phyloP scores from a whole-genome alignment of 2,888 invertebrate species.

The Rosalia funebris region DNA sequence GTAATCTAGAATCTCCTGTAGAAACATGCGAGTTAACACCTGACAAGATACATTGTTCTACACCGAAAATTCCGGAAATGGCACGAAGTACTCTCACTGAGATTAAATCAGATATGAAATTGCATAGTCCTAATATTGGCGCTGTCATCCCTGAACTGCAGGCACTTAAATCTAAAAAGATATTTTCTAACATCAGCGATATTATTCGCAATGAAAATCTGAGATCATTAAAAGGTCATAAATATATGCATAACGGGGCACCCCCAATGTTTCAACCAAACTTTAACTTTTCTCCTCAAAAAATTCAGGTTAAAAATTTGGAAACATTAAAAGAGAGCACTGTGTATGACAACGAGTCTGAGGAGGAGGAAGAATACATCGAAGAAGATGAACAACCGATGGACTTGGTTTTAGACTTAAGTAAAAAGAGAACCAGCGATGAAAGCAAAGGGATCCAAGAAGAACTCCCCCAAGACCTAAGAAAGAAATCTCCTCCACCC shows the following conservation, averaged over 20 bases:
- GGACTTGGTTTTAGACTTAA: slow-evolving; percentile 78
- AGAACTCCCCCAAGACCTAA: slow-evolving; percentile 63
- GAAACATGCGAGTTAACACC: slow-evolving; percentile 40
- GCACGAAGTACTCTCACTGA: slow-evolving; percentile 33
- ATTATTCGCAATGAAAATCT: slow-evolving; percentile 52
- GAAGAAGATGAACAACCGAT: slow-evolving; percentile 56
- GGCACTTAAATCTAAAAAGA: slow-evolving; percentile 48
- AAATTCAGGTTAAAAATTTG: slow-evolving; percentile 68
- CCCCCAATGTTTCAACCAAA: slow-evolving; percentile 45
- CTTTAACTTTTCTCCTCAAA: slow-evolving; percentile 45
- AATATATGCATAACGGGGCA: slow-evolving; percentile 43
- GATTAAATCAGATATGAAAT: slow-evolving; percentile 42
- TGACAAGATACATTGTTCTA: slow-evolving; percentile 56
- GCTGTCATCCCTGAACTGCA: slow-evolving; percentile 47
- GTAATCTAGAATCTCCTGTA: slow-evolving; percentile 34
- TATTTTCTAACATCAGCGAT: slow-evolving; percentile 47
- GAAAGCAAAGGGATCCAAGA: slow-evolving; percentile 46
- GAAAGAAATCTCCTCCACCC: slow-evolving; percentile 62
- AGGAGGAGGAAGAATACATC: slow-evolving; percentile 46
- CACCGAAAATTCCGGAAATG: slow-evolving; percentile 53
- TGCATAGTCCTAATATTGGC: slow-evolving; percentile 30
- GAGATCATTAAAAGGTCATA: slow-evolving; percentile 50
- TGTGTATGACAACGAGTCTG: slow-evolving; percentile 60
- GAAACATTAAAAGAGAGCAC: slow-evolving; percentile 71
- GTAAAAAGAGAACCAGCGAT: slow-evolving; percentile 72